Evolutionary conservation across 2,113 vertebrate genomes (phyloP), one percentile per base, ranked within the genome.

Genomic region (Passer domesticus): DNA sequence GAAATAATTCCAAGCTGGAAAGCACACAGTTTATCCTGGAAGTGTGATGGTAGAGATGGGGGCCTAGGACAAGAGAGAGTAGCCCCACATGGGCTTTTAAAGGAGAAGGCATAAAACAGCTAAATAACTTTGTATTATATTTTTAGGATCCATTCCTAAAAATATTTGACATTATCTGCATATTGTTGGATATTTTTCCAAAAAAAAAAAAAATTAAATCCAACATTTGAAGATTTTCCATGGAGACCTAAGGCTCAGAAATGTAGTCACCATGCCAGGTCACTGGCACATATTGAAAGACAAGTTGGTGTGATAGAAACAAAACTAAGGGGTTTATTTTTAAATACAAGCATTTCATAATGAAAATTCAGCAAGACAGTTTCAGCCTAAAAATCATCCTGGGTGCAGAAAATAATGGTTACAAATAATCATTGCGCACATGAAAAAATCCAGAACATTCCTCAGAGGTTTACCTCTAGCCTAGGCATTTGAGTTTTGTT

Each of bases 241-340:
- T 12, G 27, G n/a, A 92, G 13, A 60, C n/a, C n/a, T 78, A 60
- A 43, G 33, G 19, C 58, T 87, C 49, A 60, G 47, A 91, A 63
- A 60, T 69, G 33, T 28, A 60, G n/a, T 62, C 58, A 85, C 47
- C 30, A 20, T 27, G 58, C 21, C 87, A 87, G 77, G 58, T 87
- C 74, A 95, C 77, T 87, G 83, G 62, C 49, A 87, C 28, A 53
- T 19, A 60, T 4, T 52, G 20, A 89, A 90, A 91, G 73, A 75
- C 62, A 89, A 87, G 46, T 80, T 73, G 79, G 43, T 53, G 25
- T 66, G 75, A 92, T 33, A 35, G 72, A 84, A 94, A 87, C 91
- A 91, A 87, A 92, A 46, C 47, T 67, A 94, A 86, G 64, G 44
- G 49, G 62, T 91, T 87, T 94, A 95, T 94, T 95, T 95, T 90